Conservation (phyloP, 2,797 vertebrate species). For the Hapalemur alaotrensis region DNA sequence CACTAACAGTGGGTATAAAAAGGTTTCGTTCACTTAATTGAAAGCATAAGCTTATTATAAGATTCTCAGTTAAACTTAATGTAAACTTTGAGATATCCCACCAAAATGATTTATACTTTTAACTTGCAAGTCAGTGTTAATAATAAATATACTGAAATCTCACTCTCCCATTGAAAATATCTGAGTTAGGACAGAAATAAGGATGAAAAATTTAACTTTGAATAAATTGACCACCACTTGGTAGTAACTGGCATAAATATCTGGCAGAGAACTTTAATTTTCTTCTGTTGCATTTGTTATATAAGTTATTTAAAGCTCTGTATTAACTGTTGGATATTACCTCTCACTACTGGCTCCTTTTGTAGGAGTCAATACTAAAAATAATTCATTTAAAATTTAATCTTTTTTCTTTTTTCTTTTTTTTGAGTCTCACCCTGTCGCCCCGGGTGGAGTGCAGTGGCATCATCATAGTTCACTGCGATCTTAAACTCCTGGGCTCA, state of each 20-base stretch:
- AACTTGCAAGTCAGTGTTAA: not conserved
- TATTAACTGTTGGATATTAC: not conserved
- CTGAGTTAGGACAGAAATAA: not conserved
- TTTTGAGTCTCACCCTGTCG: not conserved
- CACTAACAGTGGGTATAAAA: not conserved
- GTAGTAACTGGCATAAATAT: not conserved
- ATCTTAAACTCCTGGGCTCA: not conserved
- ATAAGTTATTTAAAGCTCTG: not conserved
- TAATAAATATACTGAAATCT: not conserved
- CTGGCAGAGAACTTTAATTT: not conserved
- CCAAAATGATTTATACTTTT: not conserved
- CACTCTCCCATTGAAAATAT: not conserved
- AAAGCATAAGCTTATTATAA: not conserved
- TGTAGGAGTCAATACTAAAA: not conserved
- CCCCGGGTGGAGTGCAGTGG: not conserved
- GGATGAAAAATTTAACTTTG: not conserved
- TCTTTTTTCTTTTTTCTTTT: not conserved
- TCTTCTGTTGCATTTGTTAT: not conserved
- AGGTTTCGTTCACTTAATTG: not conserved
- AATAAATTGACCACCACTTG: not conserved
- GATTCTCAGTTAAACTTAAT: not conserved
- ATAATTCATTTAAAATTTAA: conserved; percentile 21
- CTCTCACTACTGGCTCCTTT: not conserved
- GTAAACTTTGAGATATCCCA: not conserved
- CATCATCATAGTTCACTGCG: not conserved